A percentile compares a stretch with the other conserved stretches of the same genome.
Evolutionary conservation across 2,888 invertebrate species (phyloP).

Genomic region (Mythimna ferrago): DNA sequence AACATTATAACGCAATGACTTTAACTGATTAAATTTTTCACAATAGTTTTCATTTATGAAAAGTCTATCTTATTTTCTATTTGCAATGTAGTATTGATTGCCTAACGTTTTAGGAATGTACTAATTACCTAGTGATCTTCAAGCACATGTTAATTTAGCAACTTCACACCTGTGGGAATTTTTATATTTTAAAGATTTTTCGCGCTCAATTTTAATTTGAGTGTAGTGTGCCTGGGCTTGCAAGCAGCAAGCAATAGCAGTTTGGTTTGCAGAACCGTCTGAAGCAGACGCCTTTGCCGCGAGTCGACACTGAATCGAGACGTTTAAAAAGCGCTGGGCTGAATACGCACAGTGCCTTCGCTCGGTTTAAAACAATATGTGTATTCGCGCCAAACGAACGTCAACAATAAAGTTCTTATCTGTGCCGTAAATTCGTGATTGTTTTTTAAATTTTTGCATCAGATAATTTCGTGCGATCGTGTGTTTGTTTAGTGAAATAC

Average conservation of each 20-base stretch:
- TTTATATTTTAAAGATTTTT: slow-evolving; percentile 42
- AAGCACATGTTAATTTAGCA: slow-evolving; percentile 28
- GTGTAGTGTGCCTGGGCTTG: slow-evolving; percentile 52
- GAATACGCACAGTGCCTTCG: slow-evolving; percentile 43
- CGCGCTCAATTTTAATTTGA: slow-evolving; percentile 46
- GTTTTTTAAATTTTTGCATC: slow-evolving; percentile 56
- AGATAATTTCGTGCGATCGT: slow-evolving; percentile 72
- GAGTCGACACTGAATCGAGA: slow-evolving; percentile 62
- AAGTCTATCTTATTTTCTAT: not conserved
- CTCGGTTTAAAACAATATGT: slow-evolving; percentile 45
- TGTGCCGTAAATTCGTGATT: slow-evolving; percentile 42
- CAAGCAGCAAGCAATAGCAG: slow-evolving; percentile 67
- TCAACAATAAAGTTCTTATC: slow-evolving; percentile 47
- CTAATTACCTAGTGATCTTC: slow-evolving; percentile 27
- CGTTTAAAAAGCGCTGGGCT: slow-evolving; percentile 65
- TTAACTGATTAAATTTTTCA: not conserved
- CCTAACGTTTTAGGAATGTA: slow-evolving; percentile 8
- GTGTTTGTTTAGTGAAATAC: slow-evolving; percentile 82
- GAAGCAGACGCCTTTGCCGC: slow-evolving; percentile 73
- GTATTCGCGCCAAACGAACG: slow-evolving; percentile 45
- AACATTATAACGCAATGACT: slow-evolving; percentile 2
- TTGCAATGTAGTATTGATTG: slow-evolving; percentile 12
- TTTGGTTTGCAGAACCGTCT: slow-evolving; percentile 76
- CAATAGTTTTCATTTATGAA: slow-evolving; percentile 16
- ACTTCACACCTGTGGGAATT: slow-evolving; percentile 34